phyloP scores from a whole-genome alignment of 2,888 invertebrate genomes.

The Brenthis daphne region DNA sequence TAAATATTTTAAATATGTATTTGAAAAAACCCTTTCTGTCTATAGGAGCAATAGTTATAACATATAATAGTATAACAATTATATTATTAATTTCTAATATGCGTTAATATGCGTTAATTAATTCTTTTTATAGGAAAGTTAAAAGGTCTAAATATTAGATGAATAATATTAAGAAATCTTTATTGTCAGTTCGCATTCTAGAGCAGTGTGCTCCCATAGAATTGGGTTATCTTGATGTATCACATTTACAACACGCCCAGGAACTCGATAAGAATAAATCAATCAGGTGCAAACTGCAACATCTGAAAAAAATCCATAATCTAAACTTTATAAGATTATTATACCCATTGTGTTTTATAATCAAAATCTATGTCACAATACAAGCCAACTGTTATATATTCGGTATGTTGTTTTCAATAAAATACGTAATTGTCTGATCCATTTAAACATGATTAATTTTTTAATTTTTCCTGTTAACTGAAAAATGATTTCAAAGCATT shows the following conservation, averaged over 20 bases:
- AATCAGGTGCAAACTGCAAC: conserved; percentile 34
- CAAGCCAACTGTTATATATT: not conserved
- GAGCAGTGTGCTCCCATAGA: conserved; percentile 60
- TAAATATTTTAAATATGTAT: too few relatives aligned
- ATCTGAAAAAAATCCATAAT: not conserved
- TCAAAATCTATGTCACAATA: not conserved
- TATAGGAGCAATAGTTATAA: too few relatives aligned
- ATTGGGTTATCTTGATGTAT: conserved; percentile 80
- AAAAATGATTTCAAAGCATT: too few relatives aligned
- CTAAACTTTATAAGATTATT: not conserved
- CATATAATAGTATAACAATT: too few relatives aligned
- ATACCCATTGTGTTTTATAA: not conserved
- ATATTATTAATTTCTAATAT: too few relatives aligned
- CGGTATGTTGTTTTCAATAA: not conserved
- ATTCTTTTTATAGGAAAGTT: not conserved
- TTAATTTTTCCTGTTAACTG: too few relatives aligned
- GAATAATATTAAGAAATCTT: conserved; percentile 46
- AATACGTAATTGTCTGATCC: too few relatives aligned
- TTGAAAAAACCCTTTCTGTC: too few relatives aligned
- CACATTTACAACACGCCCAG: conserved; percentile 54
- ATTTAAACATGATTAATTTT: too few relatives aligned
- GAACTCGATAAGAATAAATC: conserved; percentile 49
- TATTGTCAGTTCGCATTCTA: conserved; percentile 43
- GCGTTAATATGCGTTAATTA: not conserved
- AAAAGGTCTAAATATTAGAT: not conserved